A percentile compares a stretch with the other conserved stretches of the same genome.
These are phyloP conservation scores for Ceyx cyanopectus DNA, from an alignment of 2,113 vertebrate species.

Conservation along the genomic window DNA sequence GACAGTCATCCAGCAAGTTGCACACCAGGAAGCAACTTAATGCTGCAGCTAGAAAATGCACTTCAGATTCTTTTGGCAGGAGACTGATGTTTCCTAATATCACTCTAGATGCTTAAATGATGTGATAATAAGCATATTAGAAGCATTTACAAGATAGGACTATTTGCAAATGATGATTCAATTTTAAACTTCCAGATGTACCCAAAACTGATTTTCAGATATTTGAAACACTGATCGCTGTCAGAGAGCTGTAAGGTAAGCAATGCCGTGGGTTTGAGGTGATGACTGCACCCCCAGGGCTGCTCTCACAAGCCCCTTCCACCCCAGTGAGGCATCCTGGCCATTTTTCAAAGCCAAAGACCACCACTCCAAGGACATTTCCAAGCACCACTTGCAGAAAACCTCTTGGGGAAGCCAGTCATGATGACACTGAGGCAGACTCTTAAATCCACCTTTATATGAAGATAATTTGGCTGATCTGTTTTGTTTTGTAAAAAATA, in stretches of 20 bases:
- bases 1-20: neutral
- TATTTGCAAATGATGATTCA: neutral
- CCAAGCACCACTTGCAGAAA: neutral
- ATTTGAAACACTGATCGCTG: rapidly evolving
- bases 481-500: neutral
- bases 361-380: neutral
- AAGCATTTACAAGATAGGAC: neutral
- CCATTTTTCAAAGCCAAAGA: neutral
- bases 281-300: neutral
- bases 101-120: neutral
- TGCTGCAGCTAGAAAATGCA: neutral
- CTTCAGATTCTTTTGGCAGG: neutral
- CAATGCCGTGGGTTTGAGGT: rapidly evolving
- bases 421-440: rapidly evolving
- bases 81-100: neutral
- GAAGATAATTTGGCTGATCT: neutral
- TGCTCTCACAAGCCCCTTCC: neutral
- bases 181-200: neutral
- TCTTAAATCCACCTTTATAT: neutral
- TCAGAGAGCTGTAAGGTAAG: neutral
- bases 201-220: neutral
- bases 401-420: neutral
- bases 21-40: neutral
- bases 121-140: neutral
- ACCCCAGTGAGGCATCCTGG: neutral